These are phyloP conservation scores for Microtus richardsoni DNA, from an alignment of 2,113 vertebrate genomes.

Conservation along the genomic window DNA sequence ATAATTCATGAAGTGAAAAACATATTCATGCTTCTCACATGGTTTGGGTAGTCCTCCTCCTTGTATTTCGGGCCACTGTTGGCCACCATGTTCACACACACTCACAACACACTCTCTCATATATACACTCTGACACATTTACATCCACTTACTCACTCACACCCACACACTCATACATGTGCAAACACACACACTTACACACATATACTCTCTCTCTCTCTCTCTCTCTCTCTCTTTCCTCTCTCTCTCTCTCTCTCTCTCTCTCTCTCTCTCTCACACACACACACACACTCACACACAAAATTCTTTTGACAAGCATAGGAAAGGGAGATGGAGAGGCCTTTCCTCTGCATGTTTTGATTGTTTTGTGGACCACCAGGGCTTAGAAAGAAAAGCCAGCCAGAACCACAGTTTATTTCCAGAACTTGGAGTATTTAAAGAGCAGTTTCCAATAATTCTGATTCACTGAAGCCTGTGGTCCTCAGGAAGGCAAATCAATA, in stretches of 20 bases:
- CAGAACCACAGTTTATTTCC: not conserved
- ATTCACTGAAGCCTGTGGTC: constrained; percentile 24
- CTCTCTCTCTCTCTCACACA: not conserved
- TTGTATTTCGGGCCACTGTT: not conserved
- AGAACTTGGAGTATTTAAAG: constrained; percentile 43
- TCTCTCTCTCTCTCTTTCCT: too few relatives aligned
- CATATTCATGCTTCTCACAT: not conserved
- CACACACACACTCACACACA: not conserved
- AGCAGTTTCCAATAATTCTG: constrained; percentile 24
- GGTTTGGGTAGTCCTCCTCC: not conserved
- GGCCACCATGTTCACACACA: not conserved
- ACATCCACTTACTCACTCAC: not conserved
- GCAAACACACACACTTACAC: too few relatives aligned
- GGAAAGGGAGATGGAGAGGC: not conserved
- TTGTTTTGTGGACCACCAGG: constrained; percentile 2
- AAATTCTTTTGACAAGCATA: not conserved
- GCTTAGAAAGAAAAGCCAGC: not conserved
- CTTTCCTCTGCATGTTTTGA: not conserved
- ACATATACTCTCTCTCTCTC: not conserved
- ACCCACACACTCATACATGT: not conserved
- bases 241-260: not conserved
- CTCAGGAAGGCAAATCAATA: constrained; percentile 63
- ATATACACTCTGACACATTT: not conserved
- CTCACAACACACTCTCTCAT: not conserved
- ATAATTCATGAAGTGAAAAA: not conserved